Base-by-base conservation (phyloP, 2,888 invertebrate species). In the Amphipyra tragopoginis region DNA sequence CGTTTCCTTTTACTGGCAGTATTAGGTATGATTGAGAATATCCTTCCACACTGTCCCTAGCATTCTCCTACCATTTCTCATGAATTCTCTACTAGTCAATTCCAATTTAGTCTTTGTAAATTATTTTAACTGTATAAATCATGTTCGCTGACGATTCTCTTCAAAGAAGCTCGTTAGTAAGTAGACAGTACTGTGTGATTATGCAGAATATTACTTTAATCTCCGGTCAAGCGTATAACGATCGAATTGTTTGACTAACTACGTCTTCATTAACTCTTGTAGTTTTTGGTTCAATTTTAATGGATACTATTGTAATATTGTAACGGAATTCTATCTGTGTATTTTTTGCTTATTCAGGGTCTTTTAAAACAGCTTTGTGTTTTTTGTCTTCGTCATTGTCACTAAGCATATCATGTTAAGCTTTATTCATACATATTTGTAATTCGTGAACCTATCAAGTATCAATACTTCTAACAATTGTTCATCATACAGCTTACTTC, bases 181-280 rank as follows among this genome's bases (percentile, higher is more conserved):
- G 34, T 13, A 48, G 26, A 15, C 5, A 42, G 51, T 54, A 34
- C 33, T 39, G 58, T 42, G 15, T 58, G 64, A 68, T 47, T 47
- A 38, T 11, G 40, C 53, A 43, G 49, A 58, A 51, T 42, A 58
- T 57, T 45, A 34, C 49, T 63, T 49, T 43, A 36, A 7, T 29
- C 7, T 50, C 34, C 34, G 26, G 42, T 47, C 68, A 58, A 53
- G 53, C 68, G 64, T 57, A 21, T 33, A 57, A 53, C 48, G 40
- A 36, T 48, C 47, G 8, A 33, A 63, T 42, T 44, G 49, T 11
- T 45, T 45, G 40, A 45, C 49, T 67, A 67, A 52, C 14, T 15
- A 34, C 11, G 36, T 42, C 52, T 34, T 68, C 49, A 13, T 51
- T 38, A 15, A 48, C 7, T 56, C 21, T 21, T 56, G 44, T 56